These are phyloP conservation scores for Philereme transversata DNA, from an alignment of 2,888 invertebrate species.

Conservation along the genomic window DNA sequence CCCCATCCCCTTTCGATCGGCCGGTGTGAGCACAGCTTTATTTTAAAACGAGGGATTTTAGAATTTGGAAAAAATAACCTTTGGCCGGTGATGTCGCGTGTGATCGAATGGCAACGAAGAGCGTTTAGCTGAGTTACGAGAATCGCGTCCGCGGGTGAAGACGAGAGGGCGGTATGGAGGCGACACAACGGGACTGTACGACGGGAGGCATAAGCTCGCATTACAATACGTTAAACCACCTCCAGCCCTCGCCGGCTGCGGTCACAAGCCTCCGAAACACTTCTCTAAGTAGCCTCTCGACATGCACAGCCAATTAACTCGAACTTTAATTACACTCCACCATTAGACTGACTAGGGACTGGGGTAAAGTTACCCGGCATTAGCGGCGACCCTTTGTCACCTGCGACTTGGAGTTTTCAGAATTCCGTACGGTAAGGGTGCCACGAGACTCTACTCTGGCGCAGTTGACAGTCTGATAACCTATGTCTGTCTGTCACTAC, in stretches of 20 bases:
- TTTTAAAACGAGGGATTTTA: constrained; percentile 50
- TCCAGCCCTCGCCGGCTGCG: constrained; percentile 63
- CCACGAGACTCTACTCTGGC: no score
- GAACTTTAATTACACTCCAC: constrained; percentile 66
- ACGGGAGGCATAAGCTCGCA: constrained; percentile 56
- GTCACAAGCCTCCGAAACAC: constrained; percentile 54
- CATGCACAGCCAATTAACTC: constrained; percentile 66
- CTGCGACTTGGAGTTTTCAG: constrained; percentile 19
- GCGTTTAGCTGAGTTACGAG: constrained; percentile 18
- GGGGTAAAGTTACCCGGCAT: constrained; percentile 44
- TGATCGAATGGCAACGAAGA: constrained; percentile 30
- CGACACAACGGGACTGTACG: constrained; percentile 45
- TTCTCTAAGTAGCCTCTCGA: constrained; percentile 56
- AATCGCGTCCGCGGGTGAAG: constrained; percentile 44
- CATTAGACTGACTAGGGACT: constrained; percentile 53
- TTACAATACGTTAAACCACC: constrained; percentile 74
- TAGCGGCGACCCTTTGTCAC: constrained; percentile 43
- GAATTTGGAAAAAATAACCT: constrained; percentile 48
- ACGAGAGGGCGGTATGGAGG: constrained; percentile 45
- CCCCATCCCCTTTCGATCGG: constrained; percentile 58
- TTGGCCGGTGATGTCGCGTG: constrained; percentile 13
- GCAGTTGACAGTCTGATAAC: no score
- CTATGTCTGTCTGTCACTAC: no score
- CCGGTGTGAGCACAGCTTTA: constrained; percentile 55
- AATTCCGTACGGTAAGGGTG: no score